Evolutionary conservation across 1,140 invertebrate species (phyloP), one percentile per base, ranked within the genome.

Genomic region (Drosophila jambulina): DNA sequence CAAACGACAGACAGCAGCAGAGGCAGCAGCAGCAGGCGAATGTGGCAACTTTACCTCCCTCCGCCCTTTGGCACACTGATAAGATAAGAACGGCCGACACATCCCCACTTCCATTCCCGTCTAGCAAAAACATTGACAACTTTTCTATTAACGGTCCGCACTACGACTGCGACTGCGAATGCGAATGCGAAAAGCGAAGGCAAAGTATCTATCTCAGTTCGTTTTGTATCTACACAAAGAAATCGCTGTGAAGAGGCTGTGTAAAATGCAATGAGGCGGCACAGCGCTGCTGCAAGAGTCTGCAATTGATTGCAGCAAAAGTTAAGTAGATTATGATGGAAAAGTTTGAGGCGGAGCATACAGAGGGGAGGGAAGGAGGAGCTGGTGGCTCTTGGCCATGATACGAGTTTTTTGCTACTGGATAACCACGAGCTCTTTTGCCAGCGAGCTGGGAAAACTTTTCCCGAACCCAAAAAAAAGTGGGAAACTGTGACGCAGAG

Each of bases 321-420:
- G 85, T 88, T 88, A 90, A 88, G 86, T 88, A 88, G 85, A 88
- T 88, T 88, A 88, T 90, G 85, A 88, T 88, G 85, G 85, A 88
- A 88, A 88, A 88, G 59, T 88, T 88, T 90, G 25, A 46, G 63
- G n/a, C 48, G 6, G 40, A 3, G 40, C 40, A 43, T 12, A 3
- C 21, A 21, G 43, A 23, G 42, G 4, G 4, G 32, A 29, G 32
- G 32, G 43, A 38, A 42, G 42, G 42, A 29, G 9, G n/a, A 21
- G 43, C 3, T 15, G 48, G 36, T 67, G 29, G 19, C 51, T 54
- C 70, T 77, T 43, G 58, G 77, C 63, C 81, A 80, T 76, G 79
- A 87, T 87, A 82, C 82, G 68, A 88, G 60, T 76, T 88, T 79
- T 57, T 25, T 43, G 65, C 61, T 49, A 46, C 40, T 56, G 65